Evolutionary conservation across 2,797 vertebrate species (phyloP).

Genomic region (Sylvilagus floridanus): DNA sequence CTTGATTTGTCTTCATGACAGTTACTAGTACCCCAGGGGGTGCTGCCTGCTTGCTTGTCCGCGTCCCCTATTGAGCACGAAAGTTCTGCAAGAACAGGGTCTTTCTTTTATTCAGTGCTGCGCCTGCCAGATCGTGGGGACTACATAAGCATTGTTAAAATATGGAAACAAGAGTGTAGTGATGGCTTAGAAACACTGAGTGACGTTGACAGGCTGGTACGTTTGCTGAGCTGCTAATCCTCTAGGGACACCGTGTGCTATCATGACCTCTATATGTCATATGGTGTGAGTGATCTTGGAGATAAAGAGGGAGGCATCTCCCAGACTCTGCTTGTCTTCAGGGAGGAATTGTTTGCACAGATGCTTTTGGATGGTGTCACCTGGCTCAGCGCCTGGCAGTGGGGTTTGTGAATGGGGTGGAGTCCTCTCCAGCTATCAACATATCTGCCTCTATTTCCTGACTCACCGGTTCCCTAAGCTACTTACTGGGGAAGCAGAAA

Average conservation of each 20-base stretch:
- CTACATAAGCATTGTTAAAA: slow-evolving; percentile 35
- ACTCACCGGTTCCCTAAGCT: slow-evolving; percentile 59
- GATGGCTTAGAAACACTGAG: slow-evolving; percentile 1
- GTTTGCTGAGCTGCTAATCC: slow-evolving; percentile 55
- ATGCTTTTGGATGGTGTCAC: slow-evolving; percentile 62
- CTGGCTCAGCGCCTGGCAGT: neutral
- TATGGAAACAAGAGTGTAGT: neutral
- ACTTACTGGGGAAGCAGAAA: slow-evolving; percentile 47
- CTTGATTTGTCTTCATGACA: slow-evolving; percentile 61
- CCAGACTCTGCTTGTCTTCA: slow-evolving; percentile 67
- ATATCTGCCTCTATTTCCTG: slow-evolving; percentile 39
- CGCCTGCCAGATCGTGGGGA: neutral
- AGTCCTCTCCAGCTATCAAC: slow-evolving; percentile 13
- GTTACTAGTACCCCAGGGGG: neutral
- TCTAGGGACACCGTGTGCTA: slow-evolving; percentile 38
- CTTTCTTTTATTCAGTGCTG: slow-evolving; percentile 56
- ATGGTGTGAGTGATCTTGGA: slow-evolving; percentile 60
- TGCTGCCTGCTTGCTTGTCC: slow-evolving; percentile 30
- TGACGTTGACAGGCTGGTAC: neutral
- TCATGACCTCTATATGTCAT: slow-evolving; percentile 66
- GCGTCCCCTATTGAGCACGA: neutral
- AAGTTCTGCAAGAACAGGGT: neutral
- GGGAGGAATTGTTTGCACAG: slow-evolving; percentile 77
- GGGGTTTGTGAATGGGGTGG: slow-evolving; percentile 69
- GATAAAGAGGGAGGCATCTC: slow-evolving; percentile 67